Base-by-base conservation (phyloP, 2,888 invertebrate species). In the Apocheima hispidaria region DNA sequence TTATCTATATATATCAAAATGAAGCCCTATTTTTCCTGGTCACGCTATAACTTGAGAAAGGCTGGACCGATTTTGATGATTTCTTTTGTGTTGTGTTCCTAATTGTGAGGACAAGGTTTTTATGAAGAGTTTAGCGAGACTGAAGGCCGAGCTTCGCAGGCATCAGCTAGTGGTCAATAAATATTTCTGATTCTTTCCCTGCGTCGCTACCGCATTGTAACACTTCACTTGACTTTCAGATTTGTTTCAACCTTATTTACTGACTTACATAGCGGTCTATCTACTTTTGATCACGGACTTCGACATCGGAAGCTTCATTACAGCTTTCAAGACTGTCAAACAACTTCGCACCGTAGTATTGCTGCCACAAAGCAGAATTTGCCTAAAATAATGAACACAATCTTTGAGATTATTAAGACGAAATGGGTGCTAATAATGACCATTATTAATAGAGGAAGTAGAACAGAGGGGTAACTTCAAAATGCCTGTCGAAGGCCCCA, bases 371-470 rank as follows among this genome's bases (percentile, higher is more conserved):
- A 51, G 21, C 18, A 14, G 35, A 43, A 14, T 38, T 26, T 44
- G 3, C n/a, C 16, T 18, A 10, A n/a, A 9, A 9, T 40, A 33
- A 43, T 46, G n/a, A 48, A 16, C 10, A 12, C 4, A 21, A 59
- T 48, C 40, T 59, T 52, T 40, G 23, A 44, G 10, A 52, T 53
- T 59, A 59, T 40, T 48, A 59, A 18, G 41, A 49, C 16, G 14
- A 33, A 41, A 49, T 59, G 44, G 52, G 21, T 28, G 58, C 49
- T 53, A 60, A 53, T 59, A 59, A 60, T 53, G 53, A 35, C 35
- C 41, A 9, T 49, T 60, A 53, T 44, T 52, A 16, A 14, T 9
- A 14, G 33, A 49, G 36, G 35, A 36, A 12, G 4, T 20, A 48
- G 0, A 4, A 28, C 44, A 44, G 44, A 44, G 41, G 2, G 21